These are phyloP conservation scores for Saxidomus purpurata DNA, from an alignment of 1,140 invertebrate genomes.

Conservation along the genomic window DNA sequence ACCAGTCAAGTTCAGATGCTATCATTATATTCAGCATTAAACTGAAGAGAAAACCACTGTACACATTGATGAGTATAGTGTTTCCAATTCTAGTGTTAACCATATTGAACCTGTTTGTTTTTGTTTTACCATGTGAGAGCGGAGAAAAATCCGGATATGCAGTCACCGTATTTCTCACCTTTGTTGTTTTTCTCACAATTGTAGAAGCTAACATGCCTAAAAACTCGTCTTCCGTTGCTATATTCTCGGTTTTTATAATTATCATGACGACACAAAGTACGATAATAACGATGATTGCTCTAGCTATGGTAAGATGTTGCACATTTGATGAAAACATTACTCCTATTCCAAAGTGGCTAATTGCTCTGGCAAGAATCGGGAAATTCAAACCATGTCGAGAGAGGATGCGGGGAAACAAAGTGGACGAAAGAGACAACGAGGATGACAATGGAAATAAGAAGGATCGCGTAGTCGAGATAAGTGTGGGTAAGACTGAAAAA, in stretches of 20 bases:
- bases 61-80: neutral
- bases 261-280: slow-evolving; percentile 26
- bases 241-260: slow-evolving; percentile 8
- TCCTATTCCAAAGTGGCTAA: neutral
- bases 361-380: neutral
- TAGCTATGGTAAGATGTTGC: neutral
- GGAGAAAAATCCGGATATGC: slow-evolving; percentile 45
- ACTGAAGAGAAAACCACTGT: slow-evolving; percentile 33
- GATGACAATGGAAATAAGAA: neutral
- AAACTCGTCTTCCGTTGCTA: slow-evolving; percentile 5
- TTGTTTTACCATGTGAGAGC: slow-evolving; percentile 15
- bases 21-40: slow-evolving; percentile 7
- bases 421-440: neutral
- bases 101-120: slow-evolving; percentile 30
- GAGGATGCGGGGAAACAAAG: neutral
- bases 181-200: slow-evolving; percentile 37
- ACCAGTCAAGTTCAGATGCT: neutral
- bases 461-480: neutral
- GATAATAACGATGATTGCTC: slow-evolving; percentile 26
- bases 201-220: slow-evolving; percentile 8
- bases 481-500: neutral
- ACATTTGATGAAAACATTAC: slow-evolving; percentile 16
- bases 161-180: slow-evolving; percentile 31
- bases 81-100: slow-evolving; percentile 22
- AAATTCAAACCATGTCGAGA: neutral